Percentiles rank a stretch among this genome's conserved stretches.
Conservation (phyloP, 2,888 invertebrate species). For the Oscheius sp. region DNA sequence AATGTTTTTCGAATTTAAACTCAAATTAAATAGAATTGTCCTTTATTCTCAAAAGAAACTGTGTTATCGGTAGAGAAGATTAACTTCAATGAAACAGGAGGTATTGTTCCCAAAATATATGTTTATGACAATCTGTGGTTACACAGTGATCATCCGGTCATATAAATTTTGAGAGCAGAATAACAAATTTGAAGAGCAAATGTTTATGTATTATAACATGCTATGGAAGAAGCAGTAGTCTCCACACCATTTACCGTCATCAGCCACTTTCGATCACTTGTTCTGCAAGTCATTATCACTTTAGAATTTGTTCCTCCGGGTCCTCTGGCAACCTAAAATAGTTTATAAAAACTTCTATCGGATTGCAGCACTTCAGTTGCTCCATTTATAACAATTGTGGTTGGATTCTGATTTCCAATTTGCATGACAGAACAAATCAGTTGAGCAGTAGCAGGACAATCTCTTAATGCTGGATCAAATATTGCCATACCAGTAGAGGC, state of each 20-base stretch:
- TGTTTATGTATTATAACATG: constrained; percentile 23
- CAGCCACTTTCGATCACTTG: constrained; percentile 10
- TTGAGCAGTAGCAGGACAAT: constrained; percentile 30
- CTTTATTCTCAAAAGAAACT: too few relatives aligned
- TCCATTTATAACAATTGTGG: constrained; percentile 11
- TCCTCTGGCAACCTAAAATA: constrained; percentile 1
- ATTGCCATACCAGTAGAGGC: constrained; percentile 35
- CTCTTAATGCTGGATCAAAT: constrained; percentile 33
- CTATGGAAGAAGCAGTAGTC: constrained; percentile 1
- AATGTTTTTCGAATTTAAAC: too few relatives aligned
- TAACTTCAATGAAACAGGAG: too few relatives aligned
- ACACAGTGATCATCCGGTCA: neutral
- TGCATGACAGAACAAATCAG: constrained; percentile 32
- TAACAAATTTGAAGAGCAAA: neutral
- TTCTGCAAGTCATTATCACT: neutral
- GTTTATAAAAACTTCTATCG: neutral
- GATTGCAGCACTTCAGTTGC: neutral
- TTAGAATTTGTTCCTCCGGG: constrained; percentile 2
- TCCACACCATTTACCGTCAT: constrained; percentile 5
- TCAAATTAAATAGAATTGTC: too few relatives aligned
- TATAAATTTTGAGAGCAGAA: neutral
- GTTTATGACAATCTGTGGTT: too few relatives aligned
- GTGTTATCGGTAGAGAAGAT: too few relatives aligned
- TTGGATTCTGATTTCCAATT: constrained; percentile 2
- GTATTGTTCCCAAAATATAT: too few relatives aligned